These are phyloP conservation scores for Aldabrachelys gigantea DNA, from an alignment of 2,113 vertebrate species.

Conservation along the genomic window DNA sequence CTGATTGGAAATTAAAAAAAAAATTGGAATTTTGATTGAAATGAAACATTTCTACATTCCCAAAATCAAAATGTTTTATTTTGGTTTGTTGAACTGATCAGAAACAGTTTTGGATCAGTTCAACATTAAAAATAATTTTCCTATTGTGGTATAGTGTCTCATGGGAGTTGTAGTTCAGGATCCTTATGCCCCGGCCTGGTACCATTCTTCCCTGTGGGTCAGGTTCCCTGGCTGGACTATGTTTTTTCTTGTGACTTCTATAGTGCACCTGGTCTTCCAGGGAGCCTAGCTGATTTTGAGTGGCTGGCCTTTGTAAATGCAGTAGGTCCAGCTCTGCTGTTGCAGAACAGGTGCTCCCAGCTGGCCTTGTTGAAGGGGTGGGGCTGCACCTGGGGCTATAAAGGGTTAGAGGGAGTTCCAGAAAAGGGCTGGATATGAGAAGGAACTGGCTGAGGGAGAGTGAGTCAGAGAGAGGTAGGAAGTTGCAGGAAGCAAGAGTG, in stretches of 20 bases:
- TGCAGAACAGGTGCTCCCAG: too few species aligned
- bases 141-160: background rate
- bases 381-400: too few species aligned
- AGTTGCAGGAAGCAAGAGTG: too few species aligned
- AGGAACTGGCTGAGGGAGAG: too few species aligned
- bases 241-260: background rate
- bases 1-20: background rate
- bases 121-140: accelerated
- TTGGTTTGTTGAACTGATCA: background rate
- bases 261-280: accelerated
- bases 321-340: too few species aligned
- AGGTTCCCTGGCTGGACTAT: accelerated
- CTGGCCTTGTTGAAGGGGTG: too few species aligned
- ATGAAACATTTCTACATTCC: background rate
- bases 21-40: background rate
- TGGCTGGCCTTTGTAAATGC: too few species aligned
- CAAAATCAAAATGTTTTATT: background rate
- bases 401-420: too few species aligned
- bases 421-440: too few species aligned
- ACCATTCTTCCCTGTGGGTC: accelerated
- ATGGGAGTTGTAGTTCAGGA: accelerated
- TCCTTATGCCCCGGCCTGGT: background rate
- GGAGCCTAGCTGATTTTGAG: background rate
- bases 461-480: too few species aligned
- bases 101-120: background rate